Evolutionary conservation across 2,113 vertebrate species (phyloP).

Genomic region (Dipodomys stephensi): DNA sequence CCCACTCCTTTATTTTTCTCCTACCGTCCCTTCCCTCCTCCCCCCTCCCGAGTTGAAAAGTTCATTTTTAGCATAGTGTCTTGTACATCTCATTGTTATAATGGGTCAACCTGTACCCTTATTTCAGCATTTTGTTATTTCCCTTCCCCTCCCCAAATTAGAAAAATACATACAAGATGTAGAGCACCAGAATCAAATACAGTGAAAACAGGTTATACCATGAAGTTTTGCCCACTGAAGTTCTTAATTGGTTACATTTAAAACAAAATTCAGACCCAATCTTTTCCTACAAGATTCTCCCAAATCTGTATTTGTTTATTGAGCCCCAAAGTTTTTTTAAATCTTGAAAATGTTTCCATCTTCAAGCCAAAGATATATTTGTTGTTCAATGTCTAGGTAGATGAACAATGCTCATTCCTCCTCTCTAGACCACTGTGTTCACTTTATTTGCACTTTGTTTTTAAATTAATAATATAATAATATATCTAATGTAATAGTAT

Average conservation of each 20-base stretch:
- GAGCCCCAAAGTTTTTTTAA: constrained; percentile 35
- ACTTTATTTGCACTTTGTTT: constrained; percentile 20
- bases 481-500: no score
- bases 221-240: neutral
- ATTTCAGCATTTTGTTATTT: no score
- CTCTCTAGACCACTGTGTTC: neutral
- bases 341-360: constrained; percentile 63
- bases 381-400: neutral
- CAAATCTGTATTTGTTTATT: constrained; percentile 60
- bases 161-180: no score
- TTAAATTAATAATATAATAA: constrained; percentile 10
- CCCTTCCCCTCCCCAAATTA: no score
- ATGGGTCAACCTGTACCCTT: no score
- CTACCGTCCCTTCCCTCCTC: no score
- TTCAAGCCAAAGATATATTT: neutral
- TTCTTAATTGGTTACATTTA: constrained; percentile 42
- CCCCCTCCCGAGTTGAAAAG: no score
- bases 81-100: no score
- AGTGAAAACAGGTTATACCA: no score
- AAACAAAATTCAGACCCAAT: constrained; percentile 49
- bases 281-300: constrained; percentile 59
- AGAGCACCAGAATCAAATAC: no score
- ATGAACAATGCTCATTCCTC: neutral
- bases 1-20: no score
- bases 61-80: no score